phyloP scores from a whole-genome alignment of 2,797 vertebrate species.

The Acrossocheilus wenchowensis region DNA sequence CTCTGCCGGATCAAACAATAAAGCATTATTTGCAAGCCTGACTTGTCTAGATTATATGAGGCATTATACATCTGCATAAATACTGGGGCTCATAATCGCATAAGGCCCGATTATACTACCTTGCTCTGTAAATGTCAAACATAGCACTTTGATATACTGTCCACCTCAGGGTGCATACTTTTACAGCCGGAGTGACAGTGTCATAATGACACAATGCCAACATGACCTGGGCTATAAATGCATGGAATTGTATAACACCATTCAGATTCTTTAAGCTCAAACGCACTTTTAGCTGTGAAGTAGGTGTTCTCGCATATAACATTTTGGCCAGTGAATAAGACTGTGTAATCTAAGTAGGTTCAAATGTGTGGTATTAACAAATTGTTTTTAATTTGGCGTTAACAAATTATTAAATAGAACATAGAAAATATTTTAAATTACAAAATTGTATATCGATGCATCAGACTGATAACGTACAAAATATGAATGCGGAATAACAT shows the following conservation, averaged over 20 bases:
- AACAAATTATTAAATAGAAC: not conserved
- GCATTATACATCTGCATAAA: slow-evolving; percentile 77
- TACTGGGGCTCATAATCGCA: slow-evolving; percentile 73
- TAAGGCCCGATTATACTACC: slow-evolving; percentile 58
- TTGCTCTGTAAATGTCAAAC: slow-evolving; percentile 79
- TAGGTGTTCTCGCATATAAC: slow-evolving; percentile 1
- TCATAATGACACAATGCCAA: slow-evolving; percentile 78
- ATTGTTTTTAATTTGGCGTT: not conserved
- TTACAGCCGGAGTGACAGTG: slow-evolving; percentile 74
- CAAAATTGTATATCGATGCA: not conserved
- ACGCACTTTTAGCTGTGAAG: not conserved
- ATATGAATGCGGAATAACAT: not conserved
- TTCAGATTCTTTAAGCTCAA: slow-evolving; percentile 38
- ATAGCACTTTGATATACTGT: slow-evolving; percentile 76
- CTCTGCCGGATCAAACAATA: slow-evolving; percentile 54
- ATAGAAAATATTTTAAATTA: not conserved
- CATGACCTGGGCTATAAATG: slow-evolving; percentile 68
- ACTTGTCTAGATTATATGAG: slow-evolving; percentile 74
- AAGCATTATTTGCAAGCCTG: slow-evolving; percentile 62
- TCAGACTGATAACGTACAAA: not conserved
- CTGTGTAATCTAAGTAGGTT: not conserved
- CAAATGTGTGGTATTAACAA: not conserved
- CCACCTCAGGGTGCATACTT: slow-evolving; percentile 63
- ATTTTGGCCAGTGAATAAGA: not conserved
- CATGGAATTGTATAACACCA: slow-evolving; percentile 48